Base-by-base conservation (phyloP, 2,113 vertebrate genomes). In the Lonchura striata region DNA sequence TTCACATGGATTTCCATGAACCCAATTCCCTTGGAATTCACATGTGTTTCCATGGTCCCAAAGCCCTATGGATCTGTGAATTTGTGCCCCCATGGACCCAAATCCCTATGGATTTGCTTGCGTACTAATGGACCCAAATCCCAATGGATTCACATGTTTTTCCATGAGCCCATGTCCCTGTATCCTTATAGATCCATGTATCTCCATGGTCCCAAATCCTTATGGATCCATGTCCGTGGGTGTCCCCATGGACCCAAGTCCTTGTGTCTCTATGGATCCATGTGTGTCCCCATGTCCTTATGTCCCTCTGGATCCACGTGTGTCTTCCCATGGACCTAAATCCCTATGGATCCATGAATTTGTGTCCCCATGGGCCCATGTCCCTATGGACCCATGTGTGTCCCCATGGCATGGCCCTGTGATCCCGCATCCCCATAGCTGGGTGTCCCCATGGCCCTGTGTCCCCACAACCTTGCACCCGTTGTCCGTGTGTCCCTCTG, bases 331-430 rank as follows among this genome's bases (percentile, higher is more conserved):
- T 33, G 54, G 54, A 22, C 17, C 52, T 28, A 19, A 54, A 54
- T 54, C 52, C 4, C 44, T 44, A 44, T 44, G 44, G 17, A 44
- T 44, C 17, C 16, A 44, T 20, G 19, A 21, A 10, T 16, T 19
- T 3, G 25, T 28, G 14, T 39, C 1, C 27, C 33, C 14, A 33
- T n/a, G n/a, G n/a, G n/a, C n/a, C n/a, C n/a, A n/a, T n/a, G n/a
- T n/a, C n/a, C n/a, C n/a, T n/a, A n/a, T n/a, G n/a, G n/a, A 14
- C 7, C 41, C 3, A 2, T 53, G 11, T 11, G 5, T 13, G 31
- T 28, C 19, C 30, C 69, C 50, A 42, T n/a, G 28, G 15, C 28
- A 13, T 11, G 30, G 2, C 54, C 21, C 39, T 9, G 14, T 35
- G 37, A 35, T 24, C 44, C 53, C n/a, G 19, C 10, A 20, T 13